phyloP scores from a whole-genome alignment of 1,140 invertebrate genomes.

The Dinothrombium tinctorium region DNA sequence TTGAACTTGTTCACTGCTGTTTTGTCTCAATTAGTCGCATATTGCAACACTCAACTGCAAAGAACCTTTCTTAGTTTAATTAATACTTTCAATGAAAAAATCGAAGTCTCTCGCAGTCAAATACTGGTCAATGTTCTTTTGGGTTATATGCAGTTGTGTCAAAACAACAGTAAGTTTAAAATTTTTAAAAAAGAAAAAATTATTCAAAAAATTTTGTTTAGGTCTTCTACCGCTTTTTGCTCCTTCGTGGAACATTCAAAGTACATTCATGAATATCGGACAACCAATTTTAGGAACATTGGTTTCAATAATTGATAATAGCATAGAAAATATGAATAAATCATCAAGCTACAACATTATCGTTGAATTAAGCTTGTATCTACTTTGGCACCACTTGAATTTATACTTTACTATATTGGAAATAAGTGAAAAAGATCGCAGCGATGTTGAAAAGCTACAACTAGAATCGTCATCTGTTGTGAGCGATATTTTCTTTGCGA shows the following conservation, averaged over 20 bases:
- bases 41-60: slow-evolving; percentile 6
- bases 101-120: neutral
- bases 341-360: neutral
- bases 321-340: slow-evolving; percentile 1
- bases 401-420: slow-evolving; percentile 7
- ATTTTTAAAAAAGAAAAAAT: neutral
- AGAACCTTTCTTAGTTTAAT: slow-evolving; percentile 6
- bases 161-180: slow-evolving; percentile 4
- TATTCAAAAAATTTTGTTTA: neutral
- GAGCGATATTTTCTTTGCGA: slow-evolving; percentile 10
- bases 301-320: slow-evolving; percentile 8
- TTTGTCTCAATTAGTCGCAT: neutral
- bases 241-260: slow-evolving; percentile 4
- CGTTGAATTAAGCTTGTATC: slow-evolving; percentile 7
- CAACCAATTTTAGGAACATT: slow-evolving; percentile 6
- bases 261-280: slow-evolving; percentile 1
- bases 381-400: slow-evolving; percentile 12
- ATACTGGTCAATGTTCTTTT: slow-evolving; percentile 8
- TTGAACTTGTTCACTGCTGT: slow-evolving; percentile 6
- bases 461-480: slow-evolving; percentile 3
- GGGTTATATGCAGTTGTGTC: slow-evolving; percentile 7
- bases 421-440: neutral
- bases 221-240: slow-evolving; percentile 6
- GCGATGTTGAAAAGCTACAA: slow-evolving; percentile 4
- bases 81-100: slow-evolving; percentile 1